phyloP scores from a whole-genome alignment of 2,888 invertebrate species.

The Tanytarsus gracilentus region DNA sequence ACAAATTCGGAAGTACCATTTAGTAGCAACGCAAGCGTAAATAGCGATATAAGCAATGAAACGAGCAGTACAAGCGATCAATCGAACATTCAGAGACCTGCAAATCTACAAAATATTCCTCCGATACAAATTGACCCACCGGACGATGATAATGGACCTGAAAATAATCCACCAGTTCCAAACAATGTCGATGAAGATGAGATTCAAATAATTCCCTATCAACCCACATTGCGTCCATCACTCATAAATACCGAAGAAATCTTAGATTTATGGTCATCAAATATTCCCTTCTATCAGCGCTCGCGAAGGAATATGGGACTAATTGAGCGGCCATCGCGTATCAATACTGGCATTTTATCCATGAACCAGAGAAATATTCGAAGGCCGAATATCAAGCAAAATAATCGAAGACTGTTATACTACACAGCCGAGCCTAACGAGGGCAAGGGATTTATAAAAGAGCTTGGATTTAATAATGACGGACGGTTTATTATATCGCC shows the following conservation, averaged over 20 bases:
- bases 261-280: conserved; percentile 23
- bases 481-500: conserved; percentile 87
- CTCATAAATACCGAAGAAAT: conserved; percentile 22
- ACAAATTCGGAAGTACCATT: conserved; percentile 23
- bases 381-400: conserved; percentile 40
- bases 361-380: background rate
- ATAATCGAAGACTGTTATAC: conserved; percentile 69
- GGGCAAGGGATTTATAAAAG: conserved; percentile 87
- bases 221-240: conserved; percentile 14
- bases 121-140: background rate
- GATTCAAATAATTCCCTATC: conserved; percentile 20
- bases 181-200: conserved; percentile 21
- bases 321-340: conserved; percentile 10
- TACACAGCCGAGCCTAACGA: conserved; percentile 79
- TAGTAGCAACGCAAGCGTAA: conserved; percentile 22
- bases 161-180: background rate
- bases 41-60: conserved; percentile 23
- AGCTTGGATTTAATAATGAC: conserved; percentile 81
- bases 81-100: background rate
- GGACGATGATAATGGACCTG: background rate
- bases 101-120: conserved; percentile 11
- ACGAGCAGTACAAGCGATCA: conserved; percentile 21
- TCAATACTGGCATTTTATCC: conserved; percentile 17
- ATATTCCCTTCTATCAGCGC: conserved; percentile 22
- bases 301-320: background rate